Base-by-base conservation (phyloP, 2,797 vertebrate genomes). In the Kryptolebias ocellatus region DNA sequence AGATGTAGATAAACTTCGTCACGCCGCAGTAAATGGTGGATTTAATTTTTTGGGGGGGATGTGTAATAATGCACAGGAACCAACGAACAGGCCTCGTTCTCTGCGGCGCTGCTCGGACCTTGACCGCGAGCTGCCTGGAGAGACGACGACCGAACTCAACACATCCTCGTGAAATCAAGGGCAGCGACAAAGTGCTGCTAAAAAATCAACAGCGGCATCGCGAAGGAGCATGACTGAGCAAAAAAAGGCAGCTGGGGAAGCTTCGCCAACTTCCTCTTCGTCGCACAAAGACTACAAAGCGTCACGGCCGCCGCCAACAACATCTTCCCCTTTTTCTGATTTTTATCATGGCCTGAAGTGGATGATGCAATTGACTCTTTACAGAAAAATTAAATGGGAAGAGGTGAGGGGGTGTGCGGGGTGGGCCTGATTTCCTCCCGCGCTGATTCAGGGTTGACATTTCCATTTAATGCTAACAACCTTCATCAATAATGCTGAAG, bases 401-500 rank as follows among this genome's bases (percentile, higher is more conserved):
- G 16, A 51, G 46, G 20, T 1, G 20, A 8, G 39, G 47, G 46
- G 16, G 28, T 12, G 37, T 39, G 14, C 0, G 16, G 59, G 60
- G 60, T 74, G 73, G 74, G 62, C 56, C 64, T 53, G 72, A 81
- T 55, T 72, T 74, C 52, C 64, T 51, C 49, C 45, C 29, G 16
- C 9, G 2, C 74, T 45, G 63, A 76, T 84, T 83, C 59, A 64
- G 53, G 76, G 68, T 60, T 75, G 72, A 83, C 72, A 72, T 81
- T 88, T 89, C 83, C 69, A 83, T 84, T 85, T 81, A 79, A 87
- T 53, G 80, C 71, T 67, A 89, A 88, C 87, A 89, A 86, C 83
- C 83, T 87, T 88, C 79, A 90, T 90, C 88, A 89, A 87, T 89
- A 88, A 90, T 88, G 81, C 84, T 88, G 80, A 89, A 90, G 83